Base-by-base conservation (phyloP, 2,797 vertebrate genomes). In the Microctenopoma stevenorrisi region DNA sequence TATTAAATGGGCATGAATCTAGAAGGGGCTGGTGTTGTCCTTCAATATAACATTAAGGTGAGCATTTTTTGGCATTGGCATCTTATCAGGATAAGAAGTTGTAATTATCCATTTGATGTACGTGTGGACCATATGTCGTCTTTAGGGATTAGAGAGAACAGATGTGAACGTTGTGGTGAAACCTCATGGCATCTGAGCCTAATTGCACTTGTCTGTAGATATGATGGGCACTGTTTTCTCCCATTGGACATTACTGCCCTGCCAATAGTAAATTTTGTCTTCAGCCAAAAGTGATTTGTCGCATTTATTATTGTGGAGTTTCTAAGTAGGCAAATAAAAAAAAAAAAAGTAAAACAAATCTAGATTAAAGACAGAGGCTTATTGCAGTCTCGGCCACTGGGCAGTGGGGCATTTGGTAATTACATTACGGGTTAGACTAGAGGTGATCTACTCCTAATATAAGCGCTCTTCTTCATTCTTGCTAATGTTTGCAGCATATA, bases 401-500 rank as follows among this genome's bases (percentile, higher is more conserved):
- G 28, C 7, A 16, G 6, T 59, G 33, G 53, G 57, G 47, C 18
- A 10, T 64, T 48, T 6, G 11, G 8, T 54, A 44, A 22, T 49
- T 25, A 7, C 3, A 52, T 49, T 64, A 42, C 33, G 25, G 48
- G 12, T 58, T 22, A 18, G 2, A n/a, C 30, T 63, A 33, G 2
- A 56, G 44, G 28, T 22, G 12, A 50, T 64, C 4, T 26, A 16
- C 33, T 55, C 33, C n/a, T 60, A 15, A 64, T 37, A 61, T 46
- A 43, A 54, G 5, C 33, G 28, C 3, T 72, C 16, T 54, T 13
- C 60, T 18, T 79, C 25, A 60, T 18, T 71, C 43, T 83, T 18
- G 78, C 22, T 79, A 14, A 61, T 78, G 59, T 56, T 81, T 66
- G 40, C 90, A 97, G 95, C 86, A 90, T 94, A 78, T 90, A 95